These are phyloP conservation scores for Geodia barretti DNA, from an alignment of 37 sponge, comb jelly and placozoan genomes.

Conservation along the genomic window DNA sequence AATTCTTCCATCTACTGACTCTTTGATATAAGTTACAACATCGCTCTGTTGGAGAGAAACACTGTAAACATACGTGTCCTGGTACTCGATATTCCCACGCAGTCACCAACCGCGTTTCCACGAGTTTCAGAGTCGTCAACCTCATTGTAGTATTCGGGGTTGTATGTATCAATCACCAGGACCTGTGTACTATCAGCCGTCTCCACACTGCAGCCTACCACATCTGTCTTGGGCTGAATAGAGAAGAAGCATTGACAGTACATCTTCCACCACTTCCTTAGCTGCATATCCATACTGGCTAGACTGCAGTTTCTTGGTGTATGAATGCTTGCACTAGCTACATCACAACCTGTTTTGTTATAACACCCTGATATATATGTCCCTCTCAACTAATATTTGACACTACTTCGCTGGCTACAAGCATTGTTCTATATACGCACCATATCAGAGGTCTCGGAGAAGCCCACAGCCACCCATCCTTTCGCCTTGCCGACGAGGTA, in stretches of 20 bases:
- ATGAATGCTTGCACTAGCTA: too few relatives aligned
- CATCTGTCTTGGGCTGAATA: constrained; percentile 15
- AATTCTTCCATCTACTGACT: neutral
- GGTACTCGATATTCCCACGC: too few relatives aligned
- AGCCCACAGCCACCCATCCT: constrained; percentile 36
- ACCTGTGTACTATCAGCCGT: neutral
- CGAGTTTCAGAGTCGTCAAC: neutral
- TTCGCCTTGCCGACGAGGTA: constrained; percentile 7
- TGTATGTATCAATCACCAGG: neutral
- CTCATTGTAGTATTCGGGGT: neutral
- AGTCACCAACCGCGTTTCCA: neutral
- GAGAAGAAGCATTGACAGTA: too few relatives aligned
- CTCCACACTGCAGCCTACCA: constrained; percentile 8
- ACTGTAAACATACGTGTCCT: too few relatives aligned
- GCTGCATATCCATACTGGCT: too few relatives aligned
- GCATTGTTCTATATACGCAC: neutral
- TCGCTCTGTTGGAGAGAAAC: neutral
- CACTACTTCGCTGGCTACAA: neutral
- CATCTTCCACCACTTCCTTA: too few relatives aligned
- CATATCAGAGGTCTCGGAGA: neutral
- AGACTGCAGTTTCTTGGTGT: too few relatives aligned
- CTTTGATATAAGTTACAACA: neutral
- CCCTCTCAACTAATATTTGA: neutral
- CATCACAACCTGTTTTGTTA: too few relatives aligned
- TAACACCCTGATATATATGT: neutral